Percentiles rank a stretch among this genome's conserved stretches.
Evolutionary conservation across 2,797 vertebrate genomes (phyloP).

Genomic region (Platalea minor): DNA sequence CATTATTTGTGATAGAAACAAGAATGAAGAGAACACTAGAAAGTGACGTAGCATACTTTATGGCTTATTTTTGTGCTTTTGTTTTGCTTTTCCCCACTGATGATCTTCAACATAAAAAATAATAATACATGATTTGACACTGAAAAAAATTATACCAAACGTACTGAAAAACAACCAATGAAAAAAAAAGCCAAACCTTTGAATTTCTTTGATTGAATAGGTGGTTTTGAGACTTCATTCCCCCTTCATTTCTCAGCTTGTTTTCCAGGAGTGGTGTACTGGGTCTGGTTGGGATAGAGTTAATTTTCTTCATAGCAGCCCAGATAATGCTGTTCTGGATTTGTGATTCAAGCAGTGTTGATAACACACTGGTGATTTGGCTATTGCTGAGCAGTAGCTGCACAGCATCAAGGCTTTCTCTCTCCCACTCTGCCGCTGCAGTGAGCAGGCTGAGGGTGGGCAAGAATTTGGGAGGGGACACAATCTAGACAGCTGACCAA

Average conservation of each 20-base stretch:
- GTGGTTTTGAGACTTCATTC: background rate
- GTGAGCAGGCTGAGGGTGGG: background rate
- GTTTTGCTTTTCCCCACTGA: background rate
- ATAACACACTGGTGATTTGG: background rate
- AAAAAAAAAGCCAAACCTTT: background rate
- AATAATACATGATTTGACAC: background rate
- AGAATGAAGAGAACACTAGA: background rate
- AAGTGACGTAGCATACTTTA: background rate
- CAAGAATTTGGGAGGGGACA: background rate
- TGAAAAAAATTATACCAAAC: background rate
- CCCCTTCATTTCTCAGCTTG: background rate
- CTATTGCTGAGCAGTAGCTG: background rate
- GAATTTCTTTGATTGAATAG: background rate
- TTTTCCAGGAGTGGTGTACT: background rate
- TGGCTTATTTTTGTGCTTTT: background rate
- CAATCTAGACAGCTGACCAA: background rate
- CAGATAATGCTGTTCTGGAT: background rate
- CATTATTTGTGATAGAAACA: background rate
- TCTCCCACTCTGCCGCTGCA: background rate
- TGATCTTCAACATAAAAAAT: background rate
- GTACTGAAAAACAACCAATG: fast-evolving
- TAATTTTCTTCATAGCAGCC: background rate
- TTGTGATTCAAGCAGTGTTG: background rate
- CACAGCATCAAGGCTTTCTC: background rate
- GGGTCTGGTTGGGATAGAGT: background rate